Evolutionary conservation across 1,140 invertebrate species (phyloP), one percentile per base, ranked within the genome.

Genomic region (Hycleus cichorii): DNA sequence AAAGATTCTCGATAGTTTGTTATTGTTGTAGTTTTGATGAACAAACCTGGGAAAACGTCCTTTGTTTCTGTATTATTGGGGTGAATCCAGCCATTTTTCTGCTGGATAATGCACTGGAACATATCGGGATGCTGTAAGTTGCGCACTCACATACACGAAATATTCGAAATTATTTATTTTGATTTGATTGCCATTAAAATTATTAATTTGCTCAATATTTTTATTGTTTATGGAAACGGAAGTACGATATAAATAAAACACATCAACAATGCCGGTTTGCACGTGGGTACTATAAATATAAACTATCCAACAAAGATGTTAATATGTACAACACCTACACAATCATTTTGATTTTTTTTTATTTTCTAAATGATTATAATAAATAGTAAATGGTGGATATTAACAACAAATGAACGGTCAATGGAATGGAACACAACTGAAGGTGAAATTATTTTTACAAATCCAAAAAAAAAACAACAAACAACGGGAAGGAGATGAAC

Each of bases 101-200:
- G 86, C 74, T 89, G 87, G 68, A 89, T 87, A 66, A 89, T 89
- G 72, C 87, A 89, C 79, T 89, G 86, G 77, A 90, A 89, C 86
- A 89, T 47, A 47, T 12, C 11, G 49, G 40, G 46, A 52, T 61
- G 39, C 47, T 52, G 45, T 51, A 49, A 57, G 49, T 61, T 57
- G 48, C 42, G 51, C 39, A 48, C 49, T 42, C 39, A 61, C 40
- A 57, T 54, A 45, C n/a, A 45, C 26, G 32, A 45, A 32, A 54
- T 54, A 54, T 45, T 45, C 25, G 38, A 46, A 12, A 46, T 25
- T 9, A 18, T 18, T n/a, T 26, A 32, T 44, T 18, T 44, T 10
- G 51, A 44, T 39, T 53, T 42, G 44, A 32, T 24, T 38, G 25
- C 9, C 42, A 27, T 42, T 11, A 11, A 42, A 42, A 42, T 11